Evolutionary conservation across 2,113 vertebrate genomes (phyloP).

Genomic region (Archilochus colubris): DNA sequence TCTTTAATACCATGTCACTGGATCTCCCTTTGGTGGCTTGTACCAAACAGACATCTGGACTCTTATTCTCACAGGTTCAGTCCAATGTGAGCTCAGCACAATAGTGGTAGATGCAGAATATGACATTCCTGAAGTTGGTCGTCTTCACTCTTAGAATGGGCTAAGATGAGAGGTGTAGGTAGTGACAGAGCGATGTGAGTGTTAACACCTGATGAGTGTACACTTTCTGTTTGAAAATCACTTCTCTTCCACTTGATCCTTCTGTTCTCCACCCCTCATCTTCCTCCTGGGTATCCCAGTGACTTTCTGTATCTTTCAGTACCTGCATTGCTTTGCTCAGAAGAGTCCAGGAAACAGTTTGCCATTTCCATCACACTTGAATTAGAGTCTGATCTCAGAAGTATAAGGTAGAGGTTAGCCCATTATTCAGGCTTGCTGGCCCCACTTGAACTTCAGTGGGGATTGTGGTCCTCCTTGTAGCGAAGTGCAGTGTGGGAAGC

Average conservation of each 20-base stretch:
- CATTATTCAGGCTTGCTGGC: background rate
- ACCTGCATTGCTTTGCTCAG: background rate
- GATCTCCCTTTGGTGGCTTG: background rate
- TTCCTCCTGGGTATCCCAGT: background rate
- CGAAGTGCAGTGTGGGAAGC: background rate
- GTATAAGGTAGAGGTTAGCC: background rate
- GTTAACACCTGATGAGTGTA: background rate
- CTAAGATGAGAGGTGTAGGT: background rate
- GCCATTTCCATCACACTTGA: background rate
- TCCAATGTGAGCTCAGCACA: background rate
- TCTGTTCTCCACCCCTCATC: fast-evolving
- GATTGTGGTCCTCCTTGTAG: background rate
- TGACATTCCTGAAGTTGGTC: background rate
- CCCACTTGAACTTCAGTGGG: background rate
- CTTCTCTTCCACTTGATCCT: background rate
- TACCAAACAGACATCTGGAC: background rate
- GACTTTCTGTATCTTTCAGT: background rate
- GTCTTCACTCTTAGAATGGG: background rate
- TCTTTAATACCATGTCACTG: background rate
- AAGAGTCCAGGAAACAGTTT: background rate
- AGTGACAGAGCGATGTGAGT: background rate
- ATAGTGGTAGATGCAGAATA: background rate
- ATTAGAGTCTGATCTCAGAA: background rate
- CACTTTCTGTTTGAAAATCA: background rate
- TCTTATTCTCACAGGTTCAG: background rate